These are phyloP conservation scores for Eptesicus fuscus DNA, from an alignment of 2,113 vertebrate species.

Conservation along the genomic window DNA sequence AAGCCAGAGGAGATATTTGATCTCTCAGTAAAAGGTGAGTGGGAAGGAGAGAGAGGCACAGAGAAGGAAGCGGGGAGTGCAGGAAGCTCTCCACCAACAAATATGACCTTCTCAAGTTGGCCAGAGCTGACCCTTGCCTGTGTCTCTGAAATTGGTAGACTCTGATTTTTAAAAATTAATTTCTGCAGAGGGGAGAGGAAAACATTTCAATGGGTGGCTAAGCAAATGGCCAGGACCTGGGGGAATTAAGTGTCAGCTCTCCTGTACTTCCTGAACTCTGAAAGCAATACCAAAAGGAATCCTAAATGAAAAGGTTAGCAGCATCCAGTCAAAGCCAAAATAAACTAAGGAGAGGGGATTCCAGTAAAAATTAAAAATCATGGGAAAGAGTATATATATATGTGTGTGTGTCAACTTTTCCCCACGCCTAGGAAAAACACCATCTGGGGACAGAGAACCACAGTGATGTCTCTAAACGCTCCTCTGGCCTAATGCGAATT, in stretches of 20 bases:
- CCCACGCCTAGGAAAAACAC: background rate
- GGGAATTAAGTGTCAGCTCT: background rate
- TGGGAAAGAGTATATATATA: background rate
- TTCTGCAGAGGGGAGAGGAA: background rate
- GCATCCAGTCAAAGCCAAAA: background rate
- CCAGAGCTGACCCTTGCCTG: background rate
- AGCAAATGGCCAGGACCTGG: background rate
- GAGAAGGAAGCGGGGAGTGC: background rate
- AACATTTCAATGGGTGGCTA: background rate
- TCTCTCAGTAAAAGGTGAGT: background rate
- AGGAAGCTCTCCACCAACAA: background rate
- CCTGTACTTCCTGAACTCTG: background rate
- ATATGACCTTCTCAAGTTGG: background rate
- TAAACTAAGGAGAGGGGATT: background rate
- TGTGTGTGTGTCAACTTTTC: background rate
- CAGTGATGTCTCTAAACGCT: background rate
- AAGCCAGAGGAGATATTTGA: background rate
- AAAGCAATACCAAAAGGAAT: background rate
- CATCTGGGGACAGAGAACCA: background rate
- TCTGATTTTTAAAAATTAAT: background rate
- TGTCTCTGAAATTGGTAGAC: background rate
- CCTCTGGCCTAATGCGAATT: conserved; percentile 34
- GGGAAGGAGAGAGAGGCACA: background rate
- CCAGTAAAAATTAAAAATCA: conserved; percentile 14
- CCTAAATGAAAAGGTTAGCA: background rate